Percentiles rank a stretch among this genome's conserved stretches.
These are phyloP conservation scores for Dryocosmus kuriphilus DNA, from an alignment of 2,888 invertebrate species.

Conservation along the genomic window DNA sequence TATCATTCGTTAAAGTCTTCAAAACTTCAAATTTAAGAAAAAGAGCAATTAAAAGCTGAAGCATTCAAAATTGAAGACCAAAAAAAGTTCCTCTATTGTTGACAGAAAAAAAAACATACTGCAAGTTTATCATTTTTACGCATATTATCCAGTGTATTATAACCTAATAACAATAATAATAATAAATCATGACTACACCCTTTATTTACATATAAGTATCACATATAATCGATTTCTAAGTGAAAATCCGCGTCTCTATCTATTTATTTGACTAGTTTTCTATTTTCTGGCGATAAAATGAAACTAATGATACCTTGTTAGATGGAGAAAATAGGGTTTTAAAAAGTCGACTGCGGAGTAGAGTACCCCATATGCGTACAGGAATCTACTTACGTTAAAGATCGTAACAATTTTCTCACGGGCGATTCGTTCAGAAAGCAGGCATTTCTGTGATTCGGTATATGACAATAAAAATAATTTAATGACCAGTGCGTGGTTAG, in stretches of 20 bases:
- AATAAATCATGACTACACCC: not conserved
- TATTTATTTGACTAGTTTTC: constrained; percentile 1
- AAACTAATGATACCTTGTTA: constrained; percentile 38
- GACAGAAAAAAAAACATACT: too few relatives aligned
- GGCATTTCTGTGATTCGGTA: constrained; percentile 35
- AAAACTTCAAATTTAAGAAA: too few relatives aligned
- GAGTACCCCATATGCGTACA: not conserved
- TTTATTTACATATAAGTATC: not conserved
- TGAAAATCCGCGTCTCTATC: constrained; percentile 1
- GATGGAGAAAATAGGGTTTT: constrained; percentile 11
- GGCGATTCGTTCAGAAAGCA: constrained; percentile 15
- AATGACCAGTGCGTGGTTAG: constrained; percentile 39
- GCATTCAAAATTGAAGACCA: too few relatives aligned
- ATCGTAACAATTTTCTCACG: constrained; percentile 40
- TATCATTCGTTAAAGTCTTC: too few relatives aligned
- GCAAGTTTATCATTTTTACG: too few relatives aligned
- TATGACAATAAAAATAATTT: constrained; percentile 40
- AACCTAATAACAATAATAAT: not conserved
- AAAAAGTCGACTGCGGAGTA: constrained; percentile 18
- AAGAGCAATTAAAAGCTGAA: too few relatives aligned
- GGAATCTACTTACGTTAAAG: constrained; percentile 21
- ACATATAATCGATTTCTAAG: constrained; percentile 15
- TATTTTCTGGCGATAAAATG: constrained; percentile 28
- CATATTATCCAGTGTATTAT: too few relatives aligned
- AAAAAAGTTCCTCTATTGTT: too few relatives aligned